Base-by-base conservation (phyloP, 2,797 vertebrate species). In the Meda fulgida region DNA sequence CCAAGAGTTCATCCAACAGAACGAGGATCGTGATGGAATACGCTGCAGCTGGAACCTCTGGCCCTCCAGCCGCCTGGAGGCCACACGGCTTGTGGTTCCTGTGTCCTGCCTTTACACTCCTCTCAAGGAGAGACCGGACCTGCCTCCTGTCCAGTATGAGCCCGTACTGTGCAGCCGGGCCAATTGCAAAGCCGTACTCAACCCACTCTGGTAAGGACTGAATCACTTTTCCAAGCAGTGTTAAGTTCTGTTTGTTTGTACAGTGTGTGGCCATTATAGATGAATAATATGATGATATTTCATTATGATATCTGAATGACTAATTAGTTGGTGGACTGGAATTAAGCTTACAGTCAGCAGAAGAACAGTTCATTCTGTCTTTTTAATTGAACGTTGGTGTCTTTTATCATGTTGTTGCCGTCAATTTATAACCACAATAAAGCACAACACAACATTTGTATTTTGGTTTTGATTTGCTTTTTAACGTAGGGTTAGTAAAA, bases 41-140 rank as follows among this genome's bases (percentile, higher is more conserved):
- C 96, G 98, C 75, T 99, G 98, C 94, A 99, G 97, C 93, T 99
- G 98, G 98, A 99, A 99, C 0, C 96, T 99, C 16, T 99, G 98
- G 98, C 97, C 98, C 21, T 99, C 96, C 81, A 99, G 98, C 89
- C 95, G 97, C 2, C 93, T 99, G 55, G 98, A 99, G 91, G 97
- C 98, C 88, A 99, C 98, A 0, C 94, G 97, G 87, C 96, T 99
- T 87, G 98, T 99, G 85, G 98, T 98, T 26, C 98, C 98, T 0
- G 92, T 99, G 87, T 97, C 97, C 63, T 99, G 98, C 90, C 97
- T 99, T 80, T 96, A 98, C 80, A 99, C 97, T 16, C 98, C 98
- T 0, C 94, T 99, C 80, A 98, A 97, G 88, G 98, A 99, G 81
- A 95, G 96, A 16, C 95, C 95, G 0, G 97, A 99, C 91, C 91